These are phyloP conservation scores for Operophtera brumata DNA, from an alignment of 2,888 invertebrate genomes.

Conservation along the genomic window DNA sequence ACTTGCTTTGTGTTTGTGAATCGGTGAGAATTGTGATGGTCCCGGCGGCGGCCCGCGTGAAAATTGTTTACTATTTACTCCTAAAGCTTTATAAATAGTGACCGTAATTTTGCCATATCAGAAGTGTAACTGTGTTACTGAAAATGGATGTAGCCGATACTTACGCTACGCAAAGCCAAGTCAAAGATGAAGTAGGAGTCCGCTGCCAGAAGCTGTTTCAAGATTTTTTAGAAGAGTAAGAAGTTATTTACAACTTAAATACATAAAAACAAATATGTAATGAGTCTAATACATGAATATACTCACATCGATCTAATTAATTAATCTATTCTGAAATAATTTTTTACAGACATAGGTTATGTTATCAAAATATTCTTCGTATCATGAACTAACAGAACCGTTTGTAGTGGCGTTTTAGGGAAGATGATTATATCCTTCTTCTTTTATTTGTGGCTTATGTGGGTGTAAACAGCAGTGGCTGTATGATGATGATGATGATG, in stretches of 20 bases:
- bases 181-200: slow-evolving; percentile 95
- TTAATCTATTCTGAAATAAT: too few species aligned
- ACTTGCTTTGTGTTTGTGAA: too few species aligned
- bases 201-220: slow-evolving; percentile 97
- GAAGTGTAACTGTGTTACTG: not conserved
- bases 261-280: not conserved
- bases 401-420: too few species aligned
- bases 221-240: slow-evolving; percentile 97
- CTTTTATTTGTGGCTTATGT: too few species aligned
- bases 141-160: slow-evolving; percentile 88
- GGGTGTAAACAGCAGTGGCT: too few species aligned
- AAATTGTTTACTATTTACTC: not conserved
- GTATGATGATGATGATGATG: too few species aligned
- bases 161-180: slow-evolving; percentile 86
- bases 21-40: not conserved
- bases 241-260: slow-evolving; percentile 30
- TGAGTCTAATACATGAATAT: not conserved
- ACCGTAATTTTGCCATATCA: not conserved
- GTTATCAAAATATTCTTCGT: not conserved
- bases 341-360: slow-evolving; percentile 7
- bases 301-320: not conserved
- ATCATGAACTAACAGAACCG: too few species aligned
- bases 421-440: too few species aligned
- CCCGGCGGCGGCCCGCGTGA: too few species aligned
- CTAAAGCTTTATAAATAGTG: not conserved